These are phyloP conservation scores for Amphipoea lucens DNA, from an alignment of 2,888 invertebrate species.

Conservation along the genomic window DNA sequence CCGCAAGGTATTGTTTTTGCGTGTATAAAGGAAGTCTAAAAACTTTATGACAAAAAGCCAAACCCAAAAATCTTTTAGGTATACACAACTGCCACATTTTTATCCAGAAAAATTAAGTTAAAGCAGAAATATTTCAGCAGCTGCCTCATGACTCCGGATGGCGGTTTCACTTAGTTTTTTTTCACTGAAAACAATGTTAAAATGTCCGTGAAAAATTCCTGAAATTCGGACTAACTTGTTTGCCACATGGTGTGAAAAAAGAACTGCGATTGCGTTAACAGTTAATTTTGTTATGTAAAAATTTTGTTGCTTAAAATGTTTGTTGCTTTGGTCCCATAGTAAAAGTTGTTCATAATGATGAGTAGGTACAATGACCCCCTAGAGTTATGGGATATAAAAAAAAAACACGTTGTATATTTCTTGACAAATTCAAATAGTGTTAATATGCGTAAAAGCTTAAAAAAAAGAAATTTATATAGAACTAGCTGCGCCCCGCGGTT, in stretches of 20 bases:
- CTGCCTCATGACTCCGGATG: slow-evolving; percentile 41
- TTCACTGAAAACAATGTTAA: slow-evolving; percentile 28
- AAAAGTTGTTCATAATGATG: too few species aligned
- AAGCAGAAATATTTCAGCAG: slow-evolving; percentile 48
- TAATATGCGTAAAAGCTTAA: too few species aligned
- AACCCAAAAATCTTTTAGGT: background rate
- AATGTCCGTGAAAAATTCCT: slow-evolving; percentile 28
- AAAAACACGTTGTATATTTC: too few species aligned
- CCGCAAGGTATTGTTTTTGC: background rate
- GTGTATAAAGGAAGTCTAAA: background rate
- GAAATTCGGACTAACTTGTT: slow-evolving; percentile 37
- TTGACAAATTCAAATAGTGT: too few species aligned
- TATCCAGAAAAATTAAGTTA: slow-evolving; percentile 29
- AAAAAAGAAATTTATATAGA: too few species aligned
- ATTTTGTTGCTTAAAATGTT: background rate
- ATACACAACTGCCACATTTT: slow-evolving; percentile 5
- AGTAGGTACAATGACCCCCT: too few species aligned
- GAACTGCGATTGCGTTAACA: slow-evolving; percentile 9
- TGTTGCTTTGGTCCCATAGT: background rate
- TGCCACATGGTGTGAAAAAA: slow-evolving; percentile 28
- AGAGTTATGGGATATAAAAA: too few species aligned
- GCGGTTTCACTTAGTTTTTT: slow-evolving; percentile 41
- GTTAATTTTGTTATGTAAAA: slow-evolving; percentile 12
- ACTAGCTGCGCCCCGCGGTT: too few species aligned
- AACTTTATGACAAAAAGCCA: background rate